Evolutionary conservation across 37 sponge, comb jelly and placozoan genomes (phyloP), one percentile per base, ranked within the genome.

Genomic region (Bolinopsis microptera): DNA sequence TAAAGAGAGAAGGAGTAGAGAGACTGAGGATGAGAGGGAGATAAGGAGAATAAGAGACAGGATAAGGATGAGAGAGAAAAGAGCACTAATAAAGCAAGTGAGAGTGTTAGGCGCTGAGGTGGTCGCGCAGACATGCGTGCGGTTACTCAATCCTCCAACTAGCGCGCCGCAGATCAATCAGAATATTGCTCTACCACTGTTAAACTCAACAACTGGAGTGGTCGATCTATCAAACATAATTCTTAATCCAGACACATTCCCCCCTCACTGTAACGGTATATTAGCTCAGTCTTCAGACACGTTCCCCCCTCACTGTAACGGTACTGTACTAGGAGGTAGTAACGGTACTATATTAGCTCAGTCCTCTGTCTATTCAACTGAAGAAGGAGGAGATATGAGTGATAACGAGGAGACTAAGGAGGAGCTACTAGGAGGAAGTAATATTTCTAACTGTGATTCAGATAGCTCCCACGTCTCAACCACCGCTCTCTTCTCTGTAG

Each of bases 31-130:
- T 2, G 38, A 86, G 35, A 39, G 61, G 48, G 90, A 86, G 61
- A 41, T 41, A 41, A 39, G 90, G 28, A 86, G 30, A 40, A 86
- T 86, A 34, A 86, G 36, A 40, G 90, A 86, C 26, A 38, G 90
- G 2, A 41, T 86, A 26, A 86, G 90, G 35, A 86, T 86, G 90
- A 86, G 90, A 26, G 90, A 86, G 39, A 86, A 86, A 30, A 28
- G 90, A 34, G 90, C 90, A 0, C 61, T 86, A 1, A 86, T 86
- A 0, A 86, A 41, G 90, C 90, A 86, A 26, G 90, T 86, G 40
- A 86, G 61, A 24, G 28, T 36, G 0, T 40, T 41, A 0, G 90
- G 90, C 0, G 38, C 90, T 13, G 90, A 86, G 24, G 61, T 40
- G 3, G 90, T 86, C 0, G 90, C 90, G 16, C 90, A 86, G 2